phyloP scores from a whole-genome alignment of 1,140 invertebrate genomes.

The Teleopsis dalmanni region DNA sequence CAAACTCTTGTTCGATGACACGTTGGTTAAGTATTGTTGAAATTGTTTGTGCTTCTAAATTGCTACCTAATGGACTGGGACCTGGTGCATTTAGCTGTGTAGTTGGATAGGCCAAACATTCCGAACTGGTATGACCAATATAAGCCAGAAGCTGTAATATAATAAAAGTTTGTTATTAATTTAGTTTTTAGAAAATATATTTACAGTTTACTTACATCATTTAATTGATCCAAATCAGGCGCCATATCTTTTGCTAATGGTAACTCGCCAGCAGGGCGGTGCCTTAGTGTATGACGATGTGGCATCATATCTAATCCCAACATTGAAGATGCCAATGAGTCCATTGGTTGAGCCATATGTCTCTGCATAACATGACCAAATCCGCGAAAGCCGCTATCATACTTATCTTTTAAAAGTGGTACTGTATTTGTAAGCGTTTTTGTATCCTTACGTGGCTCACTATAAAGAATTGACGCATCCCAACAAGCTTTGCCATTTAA shows the following conservation, averaged over 20 bases:
- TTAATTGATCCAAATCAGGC: conserved; percentile 83
- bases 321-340: conserved; percentile 32
- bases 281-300: conserved; percentile 60
- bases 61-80: conserved; percentile 57
- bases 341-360: conserved; percentile 25
- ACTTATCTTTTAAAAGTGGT: neutral
- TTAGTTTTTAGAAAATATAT: conserved; percentile 12
- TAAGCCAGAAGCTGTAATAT: conserved; percentile 71
- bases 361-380: conserved; percentile 1
- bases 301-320: conserved; percentile 20
- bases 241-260: conserved; percentile 76
- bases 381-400: neutral
- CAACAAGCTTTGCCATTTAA: conserved; percentile 94
- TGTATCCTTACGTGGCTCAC: conserved; percentile 51
- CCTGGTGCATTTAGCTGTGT: conserved; percentile 64
- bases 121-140: conserved; percentile 85
- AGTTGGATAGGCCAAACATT: conserved; percentile 69
- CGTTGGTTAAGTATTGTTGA: conserved; percentile 73
- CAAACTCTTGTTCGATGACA: conserved; percentile 66
- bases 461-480: conserved; percentile 87
- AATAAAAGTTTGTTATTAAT: conserved; percentile 13
- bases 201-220: conserved; percentile 64
- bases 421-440: neutral
- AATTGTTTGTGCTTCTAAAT: conserved; percentile 74
- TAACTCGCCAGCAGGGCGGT: conserved; percentile 63